Base-by-base conservation (phyloP, 2,797 vertebrate genomes). In the Simalia tracyae region DNA sequence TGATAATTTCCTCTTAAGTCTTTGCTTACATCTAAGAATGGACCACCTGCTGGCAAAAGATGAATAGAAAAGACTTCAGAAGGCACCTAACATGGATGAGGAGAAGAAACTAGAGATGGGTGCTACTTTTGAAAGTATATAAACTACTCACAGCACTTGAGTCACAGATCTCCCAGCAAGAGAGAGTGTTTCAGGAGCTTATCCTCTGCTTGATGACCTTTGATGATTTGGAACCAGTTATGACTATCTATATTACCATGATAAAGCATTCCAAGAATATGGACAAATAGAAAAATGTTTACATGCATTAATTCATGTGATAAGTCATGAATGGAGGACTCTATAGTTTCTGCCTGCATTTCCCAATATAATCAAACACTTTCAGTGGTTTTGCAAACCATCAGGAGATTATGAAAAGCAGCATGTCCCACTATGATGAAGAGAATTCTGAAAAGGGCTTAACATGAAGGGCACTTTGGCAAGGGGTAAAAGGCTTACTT, bases 381-480 rank as follows among this genome's bases (percentile, higher is more conserved):
- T 93, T 91, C n/a, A 86, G 90, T 90, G 93, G 94, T 42, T 92
- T 42, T 31, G 76, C 92, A 95, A 94, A 92, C 94, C 90, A 93
- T 93, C 5, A 42, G 0, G 0, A 91, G 1, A 89, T 46, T 86
- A 59, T 56, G 63, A 68, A 88, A 88, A 84, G 61, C 56, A 50
- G 31, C 88, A 90, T 94, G 94, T 92, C 92, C 89, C 28, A 5
- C 42, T 12, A 19, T 5, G 93, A 86, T 95, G 91, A 91, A 87
- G 89, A 84, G 72, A 81, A 1, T 1, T 7, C 2, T 89, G 86
- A n/a, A 50, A 5, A n/a, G 54, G 54, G 50, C 7, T 84, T 64
- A 31, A 36, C 19, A 54, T 66, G 91, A 91, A 72, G 92, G 95
- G 91, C 90, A 36, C 5, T 61, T 91, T 94, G 92, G 89, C 84